Conservation (phyloP, 2,797 vertebrate genomes). For the Sparidentex hasta region DNA sequence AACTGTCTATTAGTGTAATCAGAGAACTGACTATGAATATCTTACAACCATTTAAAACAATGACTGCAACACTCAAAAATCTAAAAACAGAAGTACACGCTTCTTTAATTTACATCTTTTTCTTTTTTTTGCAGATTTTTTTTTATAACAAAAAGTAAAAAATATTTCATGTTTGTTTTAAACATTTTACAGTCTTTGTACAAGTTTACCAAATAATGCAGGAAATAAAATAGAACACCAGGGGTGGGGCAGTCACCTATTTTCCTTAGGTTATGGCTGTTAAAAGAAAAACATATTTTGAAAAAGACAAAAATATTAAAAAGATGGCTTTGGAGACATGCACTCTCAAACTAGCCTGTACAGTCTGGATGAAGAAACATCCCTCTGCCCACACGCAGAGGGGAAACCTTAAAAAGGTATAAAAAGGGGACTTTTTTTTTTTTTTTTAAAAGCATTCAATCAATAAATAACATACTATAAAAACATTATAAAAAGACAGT, state of each 20-base stretch:
- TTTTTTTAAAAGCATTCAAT: slow-evolving; percentile 73
- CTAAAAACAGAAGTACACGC: slow-evolving; percentile 70
- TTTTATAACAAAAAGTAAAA: slow-evolving; percentile 81
- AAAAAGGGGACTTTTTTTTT: slow-evolving; percentile 51
- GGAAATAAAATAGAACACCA: slow-evolving; percentile 59
- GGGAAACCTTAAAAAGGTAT: slow-evolving; percentile 63
- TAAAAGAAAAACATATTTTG: slow-evolving; percentile 24
- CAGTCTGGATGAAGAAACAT: slow-evolving; percentile 58
- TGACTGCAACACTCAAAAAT: slow-evolving; percentile 85
- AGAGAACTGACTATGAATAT: slow-evolving; percentile 71
- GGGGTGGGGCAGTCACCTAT: background rate
- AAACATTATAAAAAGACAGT: slow-evolving; percentile 82
- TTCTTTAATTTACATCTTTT: slow-evolving; percentile 72
- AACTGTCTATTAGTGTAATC: slow-evolving; percentile 74
- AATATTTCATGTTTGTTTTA: slow-evolving; percentile 79
- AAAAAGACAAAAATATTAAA: slow-evolving; percentile 54
- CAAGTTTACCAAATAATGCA: slow-evolving; percentile 72
- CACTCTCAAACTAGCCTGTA: slow-evolving; percentile 72
- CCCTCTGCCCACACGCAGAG: slow-evolving; percentile 46
- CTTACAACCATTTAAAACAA: slow-evolving; percentile 93
- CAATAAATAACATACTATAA: slow-evolving; percentile 87
- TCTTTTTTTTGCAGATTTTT: slow-evolving; percentile 62
- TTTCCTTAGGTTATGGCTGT: slow-evolving; percentile 50
- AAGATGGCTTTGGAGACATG: slow-evolving; percentile 80
- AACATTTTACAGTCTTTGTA: slow-evolving; percentile 78